A percentile compares a stretch with the other conserved stretches of the same genome.
These are phyloP conservation scores for Bos indicus DNA, from an alignment of 2,113 vertebrate genomes.

Conservation along the genomic window DNA sequence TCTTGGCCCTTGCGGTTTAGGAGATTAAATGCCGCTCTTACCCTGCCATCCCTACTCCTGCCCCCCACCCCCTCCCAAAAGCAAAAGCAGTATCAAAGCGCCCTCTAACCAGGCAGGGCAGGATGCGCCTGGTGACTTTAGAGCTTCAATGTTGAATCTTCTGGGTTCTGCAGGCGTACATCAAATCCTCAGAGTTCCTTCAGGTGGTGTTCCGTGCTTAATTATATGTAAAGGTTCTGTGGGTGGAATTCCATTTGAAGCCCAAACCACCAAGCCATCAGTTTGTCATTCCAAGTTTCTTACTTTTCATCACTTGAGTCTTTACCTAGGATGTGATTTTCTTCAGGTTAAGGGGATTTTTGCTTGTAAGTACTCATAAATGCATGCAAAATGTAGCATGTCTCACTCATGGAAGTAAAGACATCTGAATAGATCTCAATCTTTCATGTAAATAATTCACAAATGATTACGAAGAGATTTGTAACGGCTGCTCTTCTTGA, in stretches of 20 bases:
- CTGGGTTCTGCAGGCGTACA: conserved; percentile 32
- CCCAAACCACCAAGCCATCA: conserved; percentile 26
- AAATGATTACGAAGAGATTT: not conserved
- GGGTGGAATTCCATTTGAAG: conserved; percentile 24
- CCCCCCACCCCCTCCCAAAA: not conserved
- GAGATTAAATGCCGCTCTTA: not conserved
- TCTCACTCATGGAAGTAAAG: conserved; percentile 10
- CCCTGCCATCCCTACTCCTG: not conserved
- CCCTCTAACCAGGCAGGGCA: not conserved
- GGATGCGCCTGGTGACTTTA: conserved; percentile 10
- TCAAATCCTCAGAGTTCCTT: not conserved
- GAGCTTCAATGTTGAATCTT: not conserved
- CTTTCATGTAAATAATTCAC: not conserved
- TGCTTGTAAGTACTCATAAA: conserved; percentile 2
- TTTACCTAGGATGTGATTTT: conserved; percentile 26
- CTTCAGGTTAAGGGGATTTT: conserved; percentile 5
- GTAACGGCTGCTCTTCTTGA: not conserved
- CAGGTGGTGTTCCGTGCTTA: conserved; percentile 34
- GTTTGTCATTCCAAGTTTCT: conserved; percentile 46
- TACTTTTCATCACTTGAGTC: conserved; percentile 38
- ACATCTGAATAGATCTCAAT: not conserved
- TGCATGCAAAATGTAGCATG: not conserved
- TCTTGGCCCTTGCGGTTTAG: not conserved
- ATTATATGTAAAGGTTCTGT: conserved; percentile 39
- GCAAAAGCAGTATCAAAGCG: not conserved